These are phyloP conservation scores for Pammene aurita DNA, from an alignment of 2,888 invertebrate species.

Conservation along the genomic window DNA sequence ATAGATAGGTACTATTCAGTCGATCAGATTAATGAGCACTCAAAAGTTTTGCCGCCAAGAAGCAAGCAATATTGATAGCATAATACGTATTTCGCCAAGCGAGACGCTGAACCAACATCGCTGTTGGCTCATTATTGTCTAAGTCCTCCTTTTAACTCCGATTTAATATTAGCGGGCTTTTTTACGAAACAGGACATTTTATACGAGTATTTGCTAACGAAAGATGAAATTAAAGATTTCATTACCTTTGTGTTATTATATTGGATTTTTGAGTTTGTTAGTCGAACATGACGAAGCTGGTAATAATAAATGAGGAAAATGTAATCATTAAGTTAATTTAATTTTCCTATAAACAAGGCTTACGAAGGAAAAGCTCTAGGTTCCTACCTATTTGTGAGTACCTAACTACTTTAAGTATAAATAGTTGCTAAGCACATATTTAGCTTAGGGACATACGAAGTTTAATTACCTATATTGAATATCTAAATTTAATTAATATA, in stretches of 20 bases:
- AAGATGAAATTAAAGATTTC: conserved; percentile 42
- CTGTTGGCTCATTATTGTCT: conserved; percentile 71
- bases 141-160: conserved; percentile 58
- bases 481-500: too few relatives aligned
- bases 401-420: too few relatives aligned
- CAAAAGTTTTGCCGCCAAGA: too few relatives aligned
- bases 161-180: conserved; percentile 56
- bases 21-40: too few relatives aligned
- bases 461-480: too few relatives aligned
- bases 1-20: too few relatives aligned
- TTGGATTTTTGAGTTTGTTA: conserved; percentile 33
- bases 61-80: conserved; percentile 15
- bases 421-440: too few relatives aligned
- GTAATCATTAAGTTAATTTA: neutral
- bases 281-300: neutral
- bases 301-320: neutral
- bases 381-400: too few relatives aligned
- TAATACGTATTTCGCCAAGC: conserved; percentile 42
- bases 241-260: conserved; percentile 38
- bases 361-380: too few relatives aligned
- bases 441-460: too few relatives aligned
- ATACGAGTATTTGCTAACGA: conserved; percentile 41
- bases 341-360: too few relatives aligned
- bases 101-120: conserved; percentile 50
- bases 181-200: conserved; percentile 45